A percentile compares a stretch with the other conserved stretches of the same genome.
These are phyloP conservation scores for Mesocentrotus franciscanus DNA, from an alignment of 53 echinoderm and acorn worm species.

Conservation along the genomic window DNA sequence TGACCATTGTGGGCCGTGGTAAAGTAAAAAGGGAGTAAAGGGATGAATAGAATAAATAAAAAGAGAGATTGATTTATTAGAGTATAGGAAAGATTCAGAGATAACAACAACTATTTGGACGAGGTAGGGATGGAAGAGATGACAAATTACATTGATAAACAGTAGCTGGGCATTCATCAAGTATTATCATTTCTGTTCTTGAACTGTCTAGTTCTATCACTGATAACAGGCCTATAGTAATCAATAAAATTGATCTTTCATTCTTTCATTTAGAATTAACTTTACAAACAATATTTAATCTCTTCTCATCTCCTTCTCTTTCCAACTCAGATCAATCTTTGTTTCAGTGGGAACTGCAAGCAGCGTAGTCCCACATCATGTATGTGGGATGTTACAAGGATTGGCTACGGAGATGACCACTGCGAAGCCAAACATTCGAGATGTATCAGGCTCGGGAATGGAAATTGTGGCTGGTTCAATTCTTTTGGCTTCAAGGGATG, in stretches of 20 bases:
- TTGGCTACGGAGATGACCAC: conserved; percentile 74
- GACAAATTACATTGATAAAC: no score
- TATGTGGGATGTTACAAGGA: conserved; percentile 81
- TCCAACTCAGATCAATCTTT: conserved; percentile 76
- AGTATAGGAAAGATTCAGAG: no score
- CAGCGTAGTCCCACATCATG: conserved; percentile 78
- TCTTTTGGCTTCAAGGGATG: conserved; percentile 85
- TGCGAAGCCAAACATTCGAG: conserved; percentile 88
- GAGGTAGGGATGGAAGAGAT: not conserved
- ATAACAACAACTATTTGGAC: no score
- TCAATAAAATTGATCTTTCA: not conserved
- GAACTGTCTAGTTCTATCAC: not conserved
- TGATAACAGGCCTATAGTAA: not conserved
- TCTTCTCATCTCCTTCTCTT: not conserved
- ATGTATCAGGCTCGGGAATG: conserved; percentile 80
- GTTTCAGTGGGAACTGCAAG: conserved; percentile 80
- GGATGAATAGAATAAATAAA: no score
- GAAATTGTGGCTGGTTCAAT: conserved; percentile 87
- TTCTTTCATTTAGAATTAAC: not conserved
- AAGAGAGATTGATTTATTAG: no score
- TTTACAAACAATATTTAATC: not conserved
- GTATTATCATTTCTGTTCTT: no score
- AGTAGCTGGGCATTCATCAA: no score
- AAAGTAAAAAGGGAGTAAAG: not conserved
- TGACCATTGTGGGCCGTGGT: not conserved